phyloP scores from a whole-genome alignment of 2,888 invertebrate species.

The Hemithea aestivaria region DNA sequence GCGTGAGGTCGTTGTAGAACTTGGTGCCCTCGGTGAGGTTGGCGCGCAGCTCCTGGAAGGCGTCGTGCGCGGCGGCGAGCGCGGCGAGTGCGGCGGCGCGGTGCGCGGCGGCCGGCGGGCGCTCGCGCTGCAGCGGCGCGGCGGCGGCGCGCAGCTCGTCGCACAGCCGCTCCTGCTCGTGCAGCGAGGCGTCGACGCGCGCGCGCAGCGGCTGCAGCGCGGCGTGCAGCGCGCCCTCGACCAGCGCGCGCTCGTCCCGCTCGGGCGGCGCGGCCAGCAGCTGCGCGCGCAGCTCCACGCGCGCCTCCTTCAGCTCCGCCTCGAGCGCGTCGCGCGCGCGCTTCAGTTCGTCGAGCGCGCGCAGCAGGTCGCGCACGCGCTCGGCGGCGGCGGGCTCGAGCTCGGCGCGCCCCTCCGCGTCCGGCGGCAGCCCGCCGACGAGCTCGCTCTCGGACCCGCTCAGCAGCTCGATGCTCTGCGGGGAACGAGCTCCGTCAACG shows the following conservation, averaged over 20 bases:
- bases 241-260: slow-evolving; percentile 89
- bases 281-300: slow-evolving; percentile 80
- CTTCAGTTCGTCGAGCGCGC: slow-evolving; percentile 88
- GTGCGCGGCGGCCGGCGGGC: slow-evolving; percentile 81
- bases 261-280: slow-evolving; percentile 82
- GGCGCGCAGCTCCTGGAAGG: slow-evolving; percentile 92
- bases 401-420: slow-evolving; percentile 78
- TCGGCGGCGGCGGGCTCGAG: slow-evolving; percentile 61
- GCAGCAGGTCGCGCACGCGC: slow-evolving; percentile 86
- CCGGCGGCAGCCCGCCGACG: slow-evolving; percentile 84
- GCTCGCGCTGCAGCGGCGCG: slow-evolving; percentile 68
- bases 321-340: slow-evolving; percentile 90
- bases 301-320: slow-evolving; percentile 82
- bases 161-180: slow-evolving; percentile 43
- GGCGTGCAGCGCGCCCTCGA: slow-evolving; percentile 91
- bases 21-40: slow-evolving; percentile 98
- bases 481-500: too few relatives aligned
- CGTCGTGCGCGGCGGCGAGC: slow-evolving; percentile 94
- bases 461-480: slow-evolving; percentile 87
- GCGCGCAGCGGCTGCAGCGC: slow-evolving; percentile 68
- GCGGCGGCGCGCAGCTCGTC: slow-evolving; percentile 6
- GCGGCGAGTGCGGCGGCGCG: slow-evolving; percentile 88
- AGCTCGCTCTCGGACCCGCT: slow-evolving; percentile 86
- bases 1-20: slow-evolving; percentile 96
- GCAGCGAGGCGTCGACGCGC: slow-evolving; percentile 49